Percentiles rank a stretch among this genome's conserved stretches.
These are phyloP conservation scores for Masnerella sp. DNA, from an alignment of 2,888 invertebrate genomes.

Conservation along the genomic window DNA sequence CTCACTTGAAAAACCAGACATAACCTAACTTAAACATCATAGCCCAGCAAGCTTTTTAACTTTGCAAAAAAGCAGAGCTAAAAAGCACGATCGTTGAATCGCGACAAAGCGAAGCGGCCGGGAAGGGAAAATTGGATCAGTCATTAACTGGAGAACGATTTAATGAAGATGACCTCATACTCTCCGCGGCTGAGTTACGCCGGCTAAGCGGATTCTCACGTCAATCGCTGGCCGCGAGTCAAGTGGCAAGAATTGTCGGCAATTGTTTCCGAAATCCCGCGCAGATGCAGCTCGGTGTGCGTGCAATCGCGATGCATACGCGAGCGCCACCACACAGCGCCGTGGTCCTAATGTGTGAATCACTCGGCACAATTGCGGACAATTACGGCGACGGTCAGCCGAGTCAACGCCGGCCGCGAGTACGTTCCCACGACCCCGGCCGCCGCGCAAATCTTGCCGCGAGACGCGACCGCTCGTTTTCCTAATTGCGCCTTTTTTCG, in stretches of 20 bases:
- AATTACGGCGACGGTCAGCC: slow-evolving; percentile 73
- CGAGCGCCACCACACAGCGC: slow-evolving; percentile 45
- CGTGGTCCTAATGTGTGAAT: slow-evolving; percentile 77
- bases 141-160: slow-evolving; percentile 77
- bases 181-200: slow-evolving; percentile 71
- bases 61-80: slow-evolving; percentile 1
- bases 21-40: no score
- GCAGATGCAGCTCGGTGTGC: slow-evolving; percentile 62
- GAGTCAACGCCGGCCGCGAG: slow-evolving; percentile 71
- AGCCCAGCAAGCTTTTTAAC: no score
- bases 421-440: slow-evolving; percentile 77
- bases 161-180: slow-evolving; percentile 78
- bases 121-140: slow-evolving; percentile 73
- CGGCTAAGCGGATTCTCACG: slow-evolving; percentile 77
- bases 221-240: slow-evolving; percentile 77
- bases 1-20: no score
- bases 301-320: slow-evolving; percentile 52
- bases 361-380: slow-evolving; percentile 78
- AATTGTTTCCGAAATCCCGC: slow-evolving; percentile 78
- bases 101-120: slow-evolving; percentile 20
- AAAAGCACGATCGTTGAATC: slow-evolving; percentile 35
- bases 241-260: slow-evolving; percentile 78
- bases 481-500: slow-evolving; percentile 43
- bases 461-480: slow-evolving; percentile 55
- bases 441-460: slow-evolving; percentile 75